Conservation (phyloP, 2,797 vertebrate species). For the Argya squamiceps region DNA sequence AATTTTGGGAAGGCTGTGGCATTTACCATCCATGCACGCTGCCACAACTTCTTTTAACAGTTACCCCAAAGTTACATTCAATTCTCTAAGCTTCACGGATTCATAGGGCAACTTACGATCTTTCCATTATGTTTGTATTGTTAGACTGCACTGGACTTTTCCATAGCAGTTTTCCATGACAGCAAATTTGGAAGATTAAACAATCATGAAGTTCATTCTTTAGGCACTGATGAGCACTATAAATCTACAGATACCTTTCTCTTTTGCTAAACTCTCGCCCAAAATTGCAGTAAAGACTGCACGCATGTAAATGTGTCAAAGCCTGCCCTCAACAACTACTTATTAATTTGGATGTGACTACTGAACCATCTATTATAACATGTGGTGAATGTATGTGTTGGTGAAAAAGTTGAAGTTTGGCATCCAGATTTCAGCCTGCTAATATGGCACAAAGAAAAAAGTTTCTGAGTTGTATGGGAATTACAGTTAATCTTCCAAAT, state of each 20-base stretch:
- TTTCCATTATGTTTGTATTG: neutral
- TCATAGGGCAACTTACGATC: neutral
- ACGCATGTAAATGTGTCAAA: neutral
- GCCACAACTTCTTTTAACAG: neutral
- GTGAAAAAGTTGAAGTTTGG: neutral
- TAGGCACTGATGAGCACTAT: neutral
- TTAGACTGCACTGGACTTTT: neutral
- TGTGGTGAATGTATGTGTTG: conserved; percentile 4
- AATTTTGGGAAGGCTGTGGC: too few species aligned
- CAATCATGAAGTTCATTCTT: neutral
- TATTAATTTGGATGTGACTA: conserved; percentile 9
- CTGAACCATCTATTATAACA: neutral
- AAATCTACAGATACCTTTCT: neutral
- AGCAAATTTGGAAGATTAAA: neutral
- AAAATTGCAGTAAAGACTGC: neutral
- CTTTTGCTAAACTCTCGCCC: neutral
- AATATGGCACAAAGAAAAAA: conserved; percentile 13
- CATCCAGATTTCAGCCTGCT: conserved; percentile 35
- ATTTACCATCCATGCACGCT: too few species aligned
- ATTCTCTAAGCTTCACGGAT: neutral
- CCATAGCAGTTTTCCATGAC: neutral
- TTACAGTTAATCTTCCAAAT: conserved; percentile 36
- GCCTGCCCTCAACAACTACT: neutral
- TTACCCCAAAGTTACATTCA: neutral
- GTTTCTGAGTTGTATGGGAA: conserved; percentile 14